Evolutionary conservation across 1,140 invertebrate genomes (phyloP), one percentile per base, ranked within the genome.

Genomic region (Drosophila lini): DNA sequence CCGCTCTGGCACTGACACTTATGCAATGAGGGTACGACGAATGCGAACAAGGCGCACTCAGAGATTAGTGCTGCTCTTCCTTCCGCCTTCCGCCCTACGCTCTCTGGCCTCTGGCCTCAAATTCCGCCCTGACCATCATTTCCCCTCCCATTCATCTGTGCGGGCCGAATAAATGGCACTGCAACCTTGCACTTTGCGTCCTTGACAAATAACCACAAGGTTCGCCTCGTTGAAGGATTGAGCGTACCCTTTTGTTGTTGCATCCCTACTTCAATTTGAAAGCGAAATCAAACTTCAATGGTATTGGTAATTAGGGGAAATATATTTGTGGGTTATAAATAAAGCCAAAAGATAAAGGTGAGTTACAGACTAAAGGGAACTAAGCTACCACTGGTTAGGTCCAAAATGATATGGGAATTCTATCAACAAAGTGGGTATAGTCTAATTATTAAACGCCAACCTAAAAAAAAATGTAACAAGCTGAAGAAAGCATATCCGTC

Each of bases 181-280:
- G 78, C 78, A 84, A 81, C 81, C 81, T 81, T 85, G 78, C 78
- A 81, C 81, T 85, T 75, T 85, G 74, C 61, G 81, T 67, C 82
- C 82, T 78, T 75, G 62, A 81, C 64, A 78, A 86, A 67, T 75
- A 68, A 81, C 82, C 68, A 34, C 81, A 78, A 85, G 81, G 81
- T 69, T 79, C 55, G 64, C 41, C 52, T 28, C 11, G 32, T 16
- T 60, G 52, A n/a, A 55, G 52, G 52, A 55, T 55, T 55, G 52
- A 38, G 22, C 52, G 13, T n/a, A 38, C 8, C 32, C 52, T 25
- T 32, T 53, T 9, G 50, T 36, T 36, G 32, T 36, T 19, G 11
- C 50, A 19, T 11, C 13, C 31, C 16, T 13, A 53, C 50, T 53
- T 22, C 16, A 10, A 19, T 22, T 53, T 7, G 8, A 38, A 53